These are phyloP conservation scores for Frankliniella fusca DNA, from an alignment of 2,888 invertebrate genomes.

Conservation along the genomic window DNA sequence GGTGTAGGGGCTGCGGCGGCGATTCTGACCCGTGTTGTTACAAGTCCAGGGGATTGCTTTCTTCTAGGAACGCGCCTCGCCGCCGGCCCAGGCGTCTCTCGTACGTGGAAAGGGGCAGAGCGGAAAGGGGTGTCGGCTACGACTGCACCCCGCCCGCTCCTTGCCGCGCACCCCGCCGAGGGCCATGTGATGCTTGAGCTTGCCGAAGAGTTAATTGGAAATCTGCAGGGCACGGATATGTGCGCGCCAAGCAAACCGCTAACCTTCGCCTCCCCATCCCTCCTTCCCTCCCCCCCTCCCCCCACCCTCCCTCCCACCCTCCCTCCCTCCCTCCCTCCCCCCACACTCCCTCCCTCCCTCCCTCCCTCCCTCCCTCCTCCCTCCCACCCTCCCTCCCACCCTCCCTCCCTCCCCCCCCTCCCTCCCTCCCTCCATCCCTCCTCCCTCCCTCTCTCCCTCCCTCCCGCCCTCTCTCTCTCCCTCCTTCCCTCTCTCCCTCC, in stretches of 20 bases:
- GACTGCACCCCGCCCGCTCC: not conserved
- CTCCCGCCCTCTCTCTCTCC: not conserved
- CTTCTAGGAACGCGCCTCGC: too few relatives aligned
- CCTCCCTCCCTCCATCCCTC: not conserved
- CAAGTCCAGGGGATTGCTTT: too few relatives aligned
- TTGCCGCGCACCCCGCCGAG: not conserved
- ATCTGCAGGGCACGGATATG: too few relatives aligned
- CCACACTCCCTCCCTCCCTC: slow-evolving; percentile 5
- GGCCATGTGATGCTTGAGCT: too few relatives aligned
- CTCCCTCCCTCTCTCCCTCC: not conserved
- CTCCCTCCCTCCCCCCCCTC: not conserved
- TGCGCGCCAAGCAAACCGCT: not conserved
- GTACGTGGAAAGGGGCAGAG: not conserved
- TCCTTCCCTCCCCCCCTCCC: not conserved
- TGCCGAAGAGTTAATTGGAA: too few relatives aligned
- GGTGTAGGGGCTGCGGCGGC: too few relatives aligned
- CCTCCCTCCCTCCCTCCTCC: not conserved
- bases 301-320: not conserved
- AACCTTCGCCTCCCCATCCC: not conserved
- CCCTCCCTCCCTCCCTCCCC: not conserved
- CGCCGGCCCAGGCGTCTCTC: too few relatives aligned
- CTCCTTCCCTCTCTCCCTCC: slow-evolving; percentile 1
- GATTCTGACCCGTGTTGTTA: not conserved
- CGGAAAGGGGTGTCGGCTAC: not conserved
- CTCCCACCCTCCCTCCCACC: not conserved